These are phyloP conservation scores for Aphelenchoides avenae DNA, from an alignment of 1,140 invertebrate genomes.

Conservation along the genomic window DNA sequence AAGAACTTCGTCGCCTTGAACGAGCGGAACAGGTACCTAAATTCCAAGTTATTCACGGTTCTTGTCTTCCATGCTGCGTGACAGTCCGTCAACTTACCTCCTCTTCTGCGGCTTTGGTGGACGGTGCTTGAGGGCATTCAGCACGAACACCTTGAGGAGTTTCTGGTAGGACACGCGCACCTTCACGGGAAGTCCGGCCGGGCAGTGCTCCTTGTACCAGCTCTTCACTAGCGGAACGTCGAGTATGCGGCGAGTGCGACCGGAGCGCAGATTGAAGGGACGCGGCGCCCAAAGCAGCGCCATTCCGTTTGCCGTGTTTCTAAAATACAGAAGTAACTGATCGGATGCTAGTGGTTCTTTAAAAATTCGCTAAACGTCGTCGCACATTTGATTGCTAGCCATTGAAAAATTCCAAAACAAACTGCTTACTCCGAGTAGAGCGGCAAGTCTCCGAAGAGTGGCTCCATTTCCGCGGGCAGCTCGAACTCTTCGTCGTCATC, in stretches of 20 bases:
- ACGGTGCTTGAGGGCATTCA: constrained; percentile 93
- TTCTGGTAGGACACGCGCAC: constrained; percentile 99
- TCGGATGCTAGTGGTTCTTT: too few relatives aligned
- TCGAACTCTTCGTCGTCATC: constrained; percentile 89
- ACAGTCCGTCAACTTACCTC: too few relatives aligned
- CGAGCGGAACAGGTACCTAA: constrained; percentile 75
- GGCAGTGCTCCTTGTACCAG: constrained; percentile 93
- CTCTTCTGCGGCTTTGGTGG: constrained; percentile 98
- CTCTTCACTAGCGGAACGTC: constrained; percentile 94
- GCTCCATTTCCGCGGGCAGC: constrained; percentile 79
- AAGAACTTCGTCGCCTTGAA: constrained; percentile 99
- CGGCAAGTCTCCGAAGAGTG: constrained; percentile 87
- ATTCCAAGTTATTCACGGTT: too few relatives aligned
- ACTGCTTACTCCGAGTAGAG: constrained; percentile 65
- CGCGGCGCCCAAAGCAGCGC: constrained; percentile 94
- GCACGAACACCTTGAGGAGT: constrained; percentile 91
- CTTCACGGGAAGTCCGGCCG: constrained; percentile 96
- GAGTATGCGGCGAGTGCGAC: constrained; percentile 75
- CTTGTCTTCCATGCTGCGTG: too few relatives aligned
- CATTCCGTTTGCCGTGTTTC: constrained; percentile 97
- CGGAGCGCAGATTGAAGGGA: constrained; percentile 92
- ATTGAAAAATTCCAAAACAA: too few relatives aligned
- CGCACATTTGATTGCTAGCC: too few relatives aligned
- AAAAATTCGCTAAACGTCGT: too few relatives aligned
- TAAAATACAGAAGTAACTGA: too few relatives aligned